Evolutionary conservation across 1,140 invertebrate genomes (phyloP).

Genomic region (Pseudomyrmex gracilis): DNA sequence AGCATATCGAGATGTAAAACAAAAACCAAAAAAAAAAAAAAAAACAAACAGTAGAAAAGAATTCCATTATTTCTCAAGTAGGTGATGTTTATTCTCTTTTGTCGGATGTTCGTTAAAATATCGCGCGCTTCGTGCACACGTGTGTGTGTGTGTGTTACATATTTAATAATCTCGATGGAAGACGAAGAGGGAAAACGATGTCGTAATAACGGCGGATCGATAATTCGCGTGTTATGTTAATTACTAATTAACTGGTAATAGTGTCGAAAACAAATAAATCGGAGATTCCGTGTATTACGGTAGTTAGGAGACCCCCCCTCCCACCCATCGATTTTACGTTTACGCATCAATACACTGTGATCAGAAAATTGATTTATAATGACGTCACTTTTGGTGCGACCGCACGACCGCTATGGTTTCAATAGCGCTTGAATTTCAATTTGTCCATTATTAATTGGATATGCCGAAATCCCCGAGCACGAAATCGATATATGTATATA

Average conservation of each 20-base stretch:
- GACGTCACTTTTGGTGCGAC: slow-evolving; percentile 43
- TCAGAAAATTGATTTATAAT: slow-evolving; percentile 58
- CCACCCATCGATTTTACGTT: slow-evolving; percentile 27
- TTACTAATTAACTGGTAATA: slow-evolving; percentile 17
- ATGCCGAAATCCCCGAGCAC: slow-evolving; percentile 31
- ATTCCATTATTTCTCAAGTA: too few relatives aligned
- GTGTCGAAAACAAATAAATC: slow-evolving; percentile 24
- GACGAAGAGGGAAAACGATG: background rate
- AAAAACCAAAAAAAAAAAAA: too few relatives aligned
- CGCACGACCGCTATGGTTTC: slow-evolving; percentile 46
- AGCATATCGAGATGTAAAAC: too few relatives aligned
- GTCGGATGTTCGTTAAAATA: too few relatives aligned
- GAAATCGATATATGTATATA: slow-evolving; percentile 21
- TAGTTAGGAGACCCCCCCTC: slow-evolving; percentile 13
- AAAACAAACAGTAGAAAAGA: too few relatives aligned
- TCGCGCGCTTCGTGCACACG: too few relatives aligned
- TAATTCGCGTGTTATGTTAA: slow-evolving; percentile 32
- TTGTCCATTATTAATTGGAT: slow-evolving; percentile 57
- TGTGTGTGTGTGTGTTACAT: background rate
- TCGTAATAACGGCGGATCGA: background rate
- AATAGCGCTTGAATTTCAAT: slow-evolving; percentile 57
- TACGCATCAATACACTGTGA: slow-evolving; percentile 23
- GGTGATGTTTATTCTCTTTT: too few relatives aligned
- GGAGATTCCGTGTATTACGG: slow-evolving; percentile 11
- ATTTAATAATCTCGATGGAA: background rate